Conservation (phyloP, 2,888 invertebrate species). For the Cremastinae sp. region DNA sequence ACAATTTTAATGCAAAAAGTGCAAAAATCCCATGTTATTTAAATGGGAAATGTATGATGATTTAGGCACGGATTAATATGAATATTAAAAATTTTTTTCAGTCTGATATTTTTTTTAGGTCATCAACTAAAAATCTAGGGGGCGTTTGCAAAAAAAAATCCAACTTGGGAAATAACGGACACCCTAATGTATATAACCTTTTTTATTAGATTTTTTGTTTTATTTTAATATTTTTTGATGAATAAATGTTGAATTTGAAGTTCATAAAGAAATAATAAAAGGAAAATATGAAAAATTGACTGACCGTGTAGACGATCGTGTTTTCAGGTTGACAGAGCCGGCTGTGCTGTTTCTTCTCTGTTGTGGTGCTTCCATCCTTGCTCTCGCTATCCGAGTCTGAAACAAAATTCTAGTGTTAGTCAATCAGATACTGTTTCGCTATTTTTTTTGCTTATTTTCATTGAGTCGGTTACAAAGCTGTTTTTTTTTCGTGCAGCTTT, state of each 20-base stretch:
- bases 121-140: too few species aligned
- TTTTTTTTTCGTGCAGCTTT: too few species aligned
- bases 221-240: background rate
- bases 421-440: background rate
- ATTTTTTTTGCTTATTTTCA: background rate
- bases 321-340: slow-evolving; percentile 85
- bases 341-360: slow-evolving; percentile 84
- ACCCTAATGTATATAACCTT: too few species aligned
- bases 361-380: slow-evolving; percentile 79
- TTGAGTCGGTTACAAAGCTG: slow-evolving; percentile 3
- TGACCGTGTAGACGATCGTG: slow-evolving; percentile 90
- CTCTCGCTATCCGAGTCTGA: slow-evolving; percentile 85
- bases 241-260: background rate
- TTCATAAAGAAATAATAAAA: background rate
- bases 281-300: slow-evolving; percentile 68
- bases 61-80: too few species aligned
- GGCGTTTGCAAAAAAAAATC: too few species aligned
- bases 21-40: too few species aligned
- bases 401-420: slow-evolving; percentile 63
- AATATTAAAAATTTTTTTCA: too few species aligned
- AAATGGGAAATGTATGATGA: too few species aligned
- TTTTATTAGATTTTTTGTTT: background rate
- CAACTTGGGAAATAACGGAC: too few species aligned
- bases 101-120: too few species aligned
- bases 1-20: too few species aligned